Evolutionary conservation across 2,888 invertebrate species (phyloP).

Genomic region (Drosophila peninsularis): DNA sequence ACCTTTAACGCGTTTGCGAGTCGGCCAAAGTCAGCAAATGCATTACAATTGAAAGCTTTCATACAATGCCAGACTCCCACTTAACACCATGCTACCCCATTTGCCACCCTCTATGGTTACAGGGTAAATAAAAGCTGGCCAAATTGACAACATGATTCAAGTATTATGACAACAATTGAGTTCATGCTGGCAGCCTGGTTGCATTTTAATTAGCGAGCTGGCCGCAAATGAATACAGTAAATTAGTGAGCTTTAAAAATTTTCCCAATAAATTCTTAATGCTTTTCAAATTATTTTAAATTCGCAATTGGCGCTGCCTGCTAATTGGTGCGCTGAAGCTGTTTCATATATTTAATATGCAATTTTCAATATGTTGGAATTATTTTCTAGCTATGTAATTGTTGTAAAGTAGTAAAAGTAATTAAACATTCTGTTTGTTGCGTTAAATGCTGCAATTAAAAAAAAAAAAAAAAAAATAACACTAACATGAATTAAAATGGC

Average conservation of each 20-base stretch:
- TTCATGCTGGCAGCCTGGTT: constrained; percentile 34
- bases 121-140: constrained; percentile 27
- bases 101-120: too few species aligned
- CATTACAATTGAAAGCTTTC: background rate
- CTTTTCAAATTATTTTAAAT: constrained; percentile 43
- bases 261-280: constrained; percentile 40
- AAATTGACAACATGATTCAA: constrained; percentile 65
- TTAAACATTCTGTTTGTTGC: constrained; percentile 72
- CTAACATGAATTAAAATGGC: constrained; percentile 77
- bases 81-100: background rate
- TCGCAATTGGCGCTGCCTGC: constrained; percentile 15
- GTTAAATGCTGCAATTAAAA: constrained; percentile 77
- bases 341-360: constrained; percentile 38
- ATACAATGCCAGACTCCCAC: too few species aligned
- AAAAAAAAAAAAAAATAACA: constrained; percentile 46
- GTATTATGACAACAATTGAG: constrained; percentile 73
- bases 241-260: constrained; percentile 50
- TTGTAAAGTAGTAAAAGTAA: constrained; percentile 57
- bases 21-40: too few species aligned
- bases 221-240: constrained; percentile 41
- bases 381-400: constrained; percentile 61
- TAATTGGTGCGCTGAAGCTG: constrained; percentile 35
- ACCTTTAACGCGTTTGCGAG: too few species aligned
- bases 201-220: constrained; percentile 63
- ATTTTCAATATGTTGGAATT: constrained; percentile 50